A percentile compares a stretch with the other conserved stretches of the same genome.
Conservation (phyloP, 2,888 invertebrate species). For the Rhodophaea formosa region DNA sequence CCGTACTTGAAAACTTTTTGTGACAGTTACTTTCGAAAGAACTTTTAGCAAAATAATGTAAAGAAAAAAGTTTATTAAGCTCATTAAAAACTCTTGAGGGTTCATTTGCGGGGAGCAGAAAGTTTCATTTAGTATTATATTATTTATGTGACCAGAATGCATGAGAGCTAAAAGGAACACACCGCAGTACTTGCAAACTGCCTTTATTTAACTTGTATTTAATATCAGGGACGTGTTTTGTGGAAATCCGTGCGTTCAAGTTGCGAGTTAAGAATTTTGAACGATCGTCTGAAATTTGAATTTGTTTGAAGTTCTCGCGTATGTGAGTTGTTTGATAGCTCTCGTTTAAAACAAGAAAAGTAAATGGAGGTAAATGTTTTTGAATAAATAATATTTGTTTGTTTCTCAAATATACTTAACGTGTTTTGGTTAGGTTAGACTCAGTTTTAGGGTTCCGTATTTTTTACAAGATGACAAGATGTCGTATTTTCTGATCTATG, state of each 20-base stretch:
- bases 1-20: too few species aligned
- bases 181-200: constrained; percentile 61
- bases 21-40: too few species aligned
- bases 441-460: too few species aligned
- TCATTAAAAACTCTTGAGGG: too few species aligned
- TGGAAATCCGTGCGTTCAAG: constrained; percentile 54
- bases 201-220: constrained; percentile 75
- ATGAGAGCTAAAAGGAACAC: background rate
- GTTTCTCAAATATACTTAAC: background rate
- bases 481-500: too few species aligned
- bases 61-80: too few species aligned
- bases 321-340: constrained; percentile 40
- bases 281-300: constrained; percentile 57
- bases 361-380: background rate
- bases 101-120: too few species aligned
- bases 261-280: constrained; percentile 62
- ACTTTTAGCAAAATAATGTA: too few species aligned
- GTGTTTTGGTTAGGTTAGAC: too few species aligned
- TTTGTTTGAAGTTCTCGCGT: constrained; percentile 19
- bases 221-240: constrained; percentile 72
- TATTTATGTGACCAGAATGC: background rate
- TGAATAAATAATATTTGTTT: background rate
- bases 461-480: too few species aligned
- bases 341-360: constrained; percentile 23
- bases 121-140: too few species aligned